These are phyloP conservation scores for Enteromius mattozi DNA, from an alignment of 2,797 vertebrate species.

Conservation along the genomic window DNA sequence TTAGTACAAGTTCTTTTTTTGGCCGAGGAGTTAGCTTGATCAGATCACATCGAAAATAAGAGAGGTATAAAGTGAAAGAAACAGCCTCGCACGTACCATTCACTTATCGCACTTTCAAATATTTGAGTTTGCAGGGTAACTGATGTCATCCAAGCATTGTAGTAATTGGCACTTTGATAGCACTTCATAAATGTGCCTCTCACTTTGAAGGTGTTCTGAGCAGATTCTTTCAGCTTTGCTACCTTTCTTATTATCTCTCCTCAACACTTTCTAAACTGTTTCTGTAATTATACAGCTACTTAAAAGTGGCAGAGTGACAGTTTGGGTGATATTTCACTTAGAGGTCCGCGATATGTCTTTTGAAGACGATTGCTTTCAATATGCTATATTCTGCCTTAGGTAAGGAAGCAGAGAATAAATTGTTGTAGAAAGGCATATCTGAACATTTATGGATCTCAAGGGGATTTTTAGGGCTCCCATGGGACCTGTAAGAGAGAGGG, in stretches of 20 bases:
- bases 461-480: constrained; percentile 61
- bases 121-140: constrained; percentile 26
- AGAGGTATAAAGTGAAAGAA: neutral
- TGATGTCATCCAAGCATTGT: constrained; percentile 21
- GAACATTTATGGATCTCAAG: constrained; percentile 61
- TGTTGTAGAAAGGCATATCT: constrained; percentile 39
- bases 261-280: constrained; percentile 52
- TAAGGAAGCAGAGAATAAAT: constrained; percentile 38
- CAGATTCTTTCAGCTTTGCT: constrained; percentile 34
- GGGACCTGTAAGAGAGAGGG: constrained; percentile 16
- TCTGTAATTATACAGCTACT: constrained; percentile 56
- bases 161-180: constrained; percentile 56
- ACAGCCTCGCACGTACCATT: neutral
- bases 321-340: constrained; percentile 56
- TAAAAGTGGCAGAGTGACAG: constrained; percentile 51
- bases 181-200: constrained; percentile 58
- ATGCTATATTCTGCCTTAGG: constrained; percentile 30
- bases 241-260: constrained; percentile 49
- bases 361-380: constrained; percentile 35
- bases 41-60: neutral
- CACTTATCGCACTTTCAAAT: constrained; percentile 22
- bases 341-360: constrained; percentile 39
- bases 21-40: neutral
- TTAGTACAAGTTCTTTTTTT: neutral
- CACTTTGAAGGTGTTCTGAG: constrained; percentile 55